phyloP scores from a whole-genome alignment of 2,888 invertebrate species.

The Eupeodes luniger region DNA sequence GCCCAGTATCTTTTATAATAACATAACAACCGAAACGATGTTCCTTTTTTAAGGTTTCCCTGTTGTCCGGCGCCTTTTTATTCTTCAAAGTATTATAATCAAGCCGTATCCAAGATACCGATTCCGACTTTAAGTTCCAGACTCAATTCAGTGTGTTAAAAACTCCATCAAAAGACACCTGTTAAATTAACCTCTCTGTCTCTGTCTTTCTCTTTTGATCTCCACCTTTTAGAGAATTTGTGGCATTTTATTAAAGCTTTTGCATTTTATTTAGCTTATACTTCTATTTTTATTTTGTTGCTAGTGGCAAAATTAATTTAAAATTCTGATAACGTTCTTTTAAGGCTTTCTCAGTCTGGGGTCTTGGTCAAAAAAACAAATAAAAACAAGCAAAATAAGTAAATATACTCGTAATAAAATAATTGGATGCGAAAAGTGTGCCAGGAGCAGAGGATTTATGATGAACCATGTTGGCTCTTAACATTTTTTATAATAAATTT shows the following conservation, averaged over 20 bases:
- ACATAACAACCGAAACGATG: slow-evolving; percentile 14
- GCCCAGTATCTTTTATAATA: slow-evolving; percentile 20
- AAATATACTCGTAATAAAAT: not conserved
- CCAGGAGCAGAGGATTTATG: slow-evolving; percentile 61
- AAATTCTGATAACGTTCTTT: slow-evolving; percentile 61
- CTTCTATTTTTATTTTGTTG: not conserved
- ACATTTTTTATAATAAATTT: slow-evolving; percentile 18
- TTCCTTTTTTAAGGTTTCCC: slow-evolving; percentile 18
- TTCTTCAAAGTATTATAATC: not conserved
- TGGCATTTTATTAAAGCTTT: slow-evolving; percentile 50
- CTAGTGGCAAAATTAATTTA: slow-evolving; percentile 30
- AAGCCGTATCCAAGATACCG: slow-evolving; percentile 1
- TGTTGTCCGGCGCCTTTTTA: slow-evolving; percentile 19
- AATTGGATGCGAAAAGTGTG: slow-evolving; percentile 71
- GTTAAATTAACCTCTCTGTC: slow-evolving; percentile 41
- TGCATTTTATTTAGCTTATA: slow-evolving; percentile 22
- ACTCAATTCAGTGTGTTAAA: slow-evolving; percentile 12
- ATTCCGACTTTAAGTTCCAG: not conserved
- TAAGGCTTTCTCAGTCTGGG: slow-evolving; percentile 27
- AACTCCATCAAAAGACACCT: slow-evolving; percentile 64
- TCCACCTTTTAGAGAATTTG: slow-evolving; percentile 34
- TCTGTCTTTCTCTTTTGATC: not conserved
- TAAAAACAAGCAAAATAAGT: not conserved
- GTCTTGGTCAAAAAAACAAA: slow-evolving; percentile 55
- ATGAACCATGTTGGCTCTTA: slow-evolving; percentile 28